phyloP scores from a whole-genome alignment of 2,113 vertebrate species.

The Labeo rohita region DNA sequence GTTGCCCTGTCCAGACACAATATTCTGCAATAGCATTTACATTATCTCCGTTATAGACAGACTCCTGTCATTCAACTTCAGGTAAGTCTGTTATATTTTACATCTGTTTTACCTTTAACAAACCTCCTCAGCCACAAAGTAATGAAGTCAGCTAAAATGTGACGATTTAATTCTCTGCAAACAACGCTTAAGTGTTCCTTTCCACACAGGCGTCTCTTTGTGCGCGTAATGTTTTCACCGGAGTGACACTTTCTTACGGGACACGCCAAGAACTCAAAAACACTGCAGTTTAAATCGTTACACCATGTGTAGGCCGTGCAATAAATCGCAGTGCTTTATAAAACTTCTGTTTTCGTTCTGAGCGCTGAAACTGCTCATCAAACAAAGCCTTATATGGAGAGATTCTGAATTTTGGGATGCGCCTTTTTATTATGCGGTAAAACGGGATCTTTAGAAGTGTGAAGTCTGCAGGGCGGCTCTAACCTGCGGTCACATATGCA shows the following conservation, averaged over 20 bases:
- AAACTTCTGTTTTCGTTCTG: neutral
- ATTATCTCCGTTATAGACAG: neutral
- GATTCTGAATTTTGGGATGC: neutral
- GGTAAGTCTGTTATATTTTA: conserved; percentile 1
- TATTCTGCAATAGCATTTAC: neutral
- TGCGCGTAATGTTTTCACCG: neutral
- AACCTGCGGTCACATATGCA: neutral
- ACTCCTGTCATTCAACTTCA: neutral
- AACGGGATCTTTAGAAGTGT: neutral
- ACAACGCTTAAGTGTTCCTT: neutral
- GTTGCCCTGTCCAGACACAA: conserved; percentile 27
- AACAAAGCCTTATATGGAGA: conserved; percentile 41
- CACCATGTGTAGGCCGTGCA: neutral
- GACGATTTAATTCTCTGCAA: neutral
- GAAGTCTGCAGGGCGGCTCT: neutral
- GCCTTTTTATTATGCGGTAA: neutral
- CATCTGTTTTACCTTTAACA: neutral
- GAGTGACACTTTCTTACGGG: neutral
- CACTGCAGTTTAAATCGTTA: neutral
- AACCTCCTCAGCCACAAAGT: neutral
- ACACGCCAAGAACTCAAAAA: neutral
- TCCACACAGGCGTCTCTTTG: neutral
- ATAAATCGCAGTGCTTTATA: neutral
- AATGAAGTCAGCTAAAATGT: neutral
- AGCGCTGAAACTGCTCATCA: neutral